phyloP scores from a whole-genome alignment of 1,140 invertebrate genomes.

The Latrodectus geometricus region DNA sequence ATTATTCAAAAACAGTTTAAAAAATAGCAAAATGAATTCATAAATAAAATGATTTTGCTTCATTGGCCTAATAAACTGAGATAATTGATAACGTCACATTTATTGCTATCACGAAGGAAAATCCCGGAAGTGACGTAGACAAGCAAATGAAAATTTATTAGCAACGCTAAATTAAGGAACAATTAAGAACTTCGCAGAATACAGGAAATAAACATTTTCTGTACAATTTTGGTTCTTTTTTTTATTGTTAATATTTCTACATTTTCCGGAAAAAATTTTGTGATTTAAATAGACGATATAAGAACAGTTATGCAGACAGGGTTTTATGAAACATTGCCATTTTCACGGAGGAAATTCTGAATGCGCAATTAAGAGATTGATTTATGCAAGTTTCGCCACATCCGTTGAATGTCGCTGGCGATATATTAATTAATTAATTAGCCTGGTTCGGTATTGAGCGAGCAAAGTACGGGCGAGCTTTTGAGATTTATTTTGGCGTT shows the following conservation, averaged over 20 bases:
- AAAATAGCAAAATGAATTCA: too few relatives aligned
- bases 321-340: neutral
- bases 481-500: neutral
- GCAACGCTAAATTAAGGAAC: constrained; percentile 2
- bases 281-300: neutral
- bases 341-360: neutral
- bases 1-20: too few relatives aligned
- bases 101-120: neutral
- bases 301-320: neutral
- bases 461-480: neutral
- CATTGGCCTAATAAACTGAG: too few relatives aligned
- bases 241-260: neutral
- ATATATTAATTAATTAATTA: constrained; percentile 47
- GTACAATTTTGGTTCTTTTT: constrained; percentile 6
- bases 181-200: constrained; percentile 51
- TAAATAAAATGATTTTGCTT: too few relatives aligned
- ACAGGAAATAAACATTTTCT: constrained; percentile 43
- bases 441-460: constrained; percentile 29
- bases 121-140: neutral
- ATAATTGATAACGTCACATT: too few relatives aligned
- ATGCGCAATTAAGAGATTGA: constrained; percentile 30
- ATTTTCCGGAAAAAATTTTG: neutral
- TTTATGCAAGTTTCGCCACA: constrained; percentile 43
- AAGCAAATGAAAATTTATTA: constrained; percentile 4
- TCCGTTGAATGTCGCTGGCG: constrained; percentile 13